Percentiles rank a stretch among this genome's conserved stretches.
Evolutionary conservation across 2,797 vertebrate species (phyloP).

Genomic region (Chiloscyllium punctatum): DNA sequence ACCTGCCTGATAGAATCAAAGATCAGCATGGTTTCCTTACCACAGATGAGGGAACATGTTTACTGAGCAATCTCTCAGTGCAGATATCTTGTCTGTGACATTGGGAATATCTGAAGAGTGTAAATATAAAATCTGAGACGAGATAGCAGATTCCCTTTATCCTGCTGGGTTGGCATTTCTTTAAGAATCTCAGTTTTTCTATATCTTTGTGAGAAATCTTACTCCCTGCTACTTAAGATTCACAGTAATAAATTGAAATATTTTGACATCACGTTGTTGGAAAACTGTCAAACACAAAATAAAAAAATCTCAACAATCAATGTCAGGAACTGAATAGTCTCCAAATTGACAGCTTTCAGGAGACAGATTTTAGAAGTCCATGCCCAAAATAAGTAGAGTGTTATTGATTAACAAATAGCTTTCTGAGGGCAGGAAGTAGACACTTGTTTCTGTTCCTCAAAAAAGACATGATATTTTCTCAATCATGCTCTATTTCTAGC

Average conservation of each 20-base stretch:
- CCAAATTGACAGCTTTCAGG: not conserved
- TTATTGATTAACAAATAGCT: constrained; percentile 9
- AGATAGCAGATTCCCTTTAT: too few relatives aligned
- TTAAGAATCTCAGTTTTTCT: too few relatives aligned
- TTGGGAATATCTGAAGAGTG: too few relatives aligned
- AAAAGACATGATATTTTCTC: not conserved
- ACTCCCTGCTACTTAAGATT: not conserved
- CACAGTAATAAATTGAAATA: not conserved
- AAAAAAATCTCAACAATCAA: not conserved
- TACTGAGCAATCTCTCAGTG: too few relatives aligned
- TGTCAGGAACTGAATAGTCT: not conserved
- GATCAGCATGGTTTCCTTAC: too few relatives aligned
- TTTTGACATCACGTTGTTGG: not conserved
- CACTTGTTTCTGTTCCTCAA: not conserved
- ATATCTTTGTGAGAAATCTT: not conserved
- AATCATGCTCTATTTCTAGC: not conserved
- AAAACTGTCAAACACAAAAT: not conserved
- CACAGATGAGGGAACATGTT: too few relatives aligned
- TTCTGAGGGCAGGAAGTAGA: not conserved
- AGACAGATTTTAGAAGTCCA: not conserved
- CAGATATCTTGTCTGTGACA: too few relatives aligned
- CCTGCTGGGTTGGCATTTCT: too few relatives aligned
- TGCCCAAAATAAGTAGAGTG: not conserved
- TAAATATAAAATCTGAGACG: too few relatives aligned
- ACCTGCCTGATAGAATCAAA: too few relatives aligned